Evolutionary conservation across 2,113 vertebrate genomes (phyloP), one percentile per base, ranked within the genome.

Genomic region (Brachirus orientalis): DNA sequence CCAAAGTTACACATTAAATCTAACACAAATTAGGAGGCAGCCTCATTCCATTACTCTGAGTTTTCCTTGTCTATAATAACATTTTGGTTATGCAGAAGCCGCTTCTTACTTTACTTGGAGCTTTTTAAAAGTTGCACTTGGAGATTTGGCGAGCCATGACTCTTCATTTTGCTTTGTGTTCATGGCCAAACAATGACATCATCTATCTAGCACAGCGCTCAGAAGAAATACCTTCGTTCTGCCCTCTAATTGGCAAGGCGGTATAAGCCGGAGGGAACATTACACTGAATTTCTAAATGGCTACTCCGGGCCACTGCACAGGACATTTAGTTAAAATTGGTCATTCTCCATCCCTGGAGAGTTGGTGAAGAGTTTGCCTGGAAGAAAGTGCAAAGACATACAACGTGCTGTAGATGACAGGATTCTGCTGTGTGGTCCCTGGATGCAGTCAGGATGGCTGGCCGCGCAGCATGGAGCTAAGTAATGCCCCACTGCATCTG

Each of bases 241-340:
- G 83, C 75, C 85, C 68, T 76, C 89, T 90, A 90, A 90, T 90
- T 90, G 87, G 86, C 46, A 43, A 69, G 66, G 69, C 67, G 53
- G 73, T 28, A 17, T 69, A 53, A 63, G 72, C 65, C 70, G n/a
- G 60, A 75, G 78, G 87, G 79, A 67, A 63, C 83, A 70, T 88
- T 86, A 72, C 61, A 38, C 66, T 62, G 73, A 79, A 58, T 77
- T 75, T 68, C 68, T 86, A 80, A 89, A 88, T 82, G 82, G 83
- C 80, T 83, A 69, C 81, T 73, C 55, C 55, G 88, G 77, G 76
- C 85, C 70, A 55, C 74, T 77, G 89, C 82, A 68, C 80, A 55
- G 62, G 80, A 85, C 77, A 83, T 76, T 89, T 84, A 89, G 84
- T 86, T 82, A 85, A 86, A 90, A 77, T 63, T 83, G 87, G 80